Base-by-base conservation (phyloP, 2,797 vertebrate genomes). In the Thunnus albacares region DNA sequence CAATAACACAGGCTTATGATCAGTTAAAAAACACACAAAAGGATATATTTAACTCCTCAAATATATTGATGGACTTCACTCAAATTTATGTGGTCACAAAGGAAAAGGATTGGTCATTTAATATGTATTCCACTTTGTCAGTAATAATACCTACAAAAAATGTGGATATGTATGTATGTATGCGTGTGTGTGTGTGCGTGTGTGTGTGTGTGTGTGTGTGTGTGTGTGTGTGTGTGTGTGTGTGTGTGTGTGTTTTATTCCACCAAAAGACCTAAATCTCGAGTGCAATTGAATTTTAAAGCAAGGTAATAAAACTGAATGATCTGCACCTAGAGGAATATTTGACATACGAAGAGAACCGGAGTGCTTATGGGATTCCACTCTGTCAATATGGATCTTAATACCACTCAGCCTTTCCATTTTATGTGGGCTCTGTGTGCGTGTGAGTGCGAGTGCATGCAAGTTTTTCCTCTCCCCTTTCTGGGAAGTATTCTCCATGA, bases 341-440 rank as follows among this genome's bases (percentile, higher is more conserved):
- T 91, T 82, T 91, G 88, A 91, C 87, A 90, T 76, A 81, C 26
- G 6, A 45, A 75, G 76, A 90, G 57, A 92, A 88, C 65, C 6
- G 60, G 57, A 82, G 62, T 80, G 86, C 89, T 91, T 88, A 91
- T 88, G 87, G 87, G 90, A 90, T 90, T 89, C 79, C 61, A 62
- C 75, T 89, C 80, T 82, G 87, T 90, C 89, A 90, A 90, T 90
- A 90, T 84, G 71, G 88, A 86, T 89, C 79, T 88, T 89, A 90
- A 90, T 86, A 87, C 77, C 74, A 75, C 80, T 85, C 88, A 86
- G 82, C 67, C 69, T 86, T 85, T 90, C 80, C 78, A 89, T 87
- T 89, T 85, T 77, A 82, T 88, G 68, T 68, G n/a, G 75, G 68
- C 70, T 87, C 57, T 47, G 61, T 65, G 72, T 65, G 72, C 66